Conservation (phyloP, 2,888 invertebrate species). For the Lasioglossum lativentre region DNA sequence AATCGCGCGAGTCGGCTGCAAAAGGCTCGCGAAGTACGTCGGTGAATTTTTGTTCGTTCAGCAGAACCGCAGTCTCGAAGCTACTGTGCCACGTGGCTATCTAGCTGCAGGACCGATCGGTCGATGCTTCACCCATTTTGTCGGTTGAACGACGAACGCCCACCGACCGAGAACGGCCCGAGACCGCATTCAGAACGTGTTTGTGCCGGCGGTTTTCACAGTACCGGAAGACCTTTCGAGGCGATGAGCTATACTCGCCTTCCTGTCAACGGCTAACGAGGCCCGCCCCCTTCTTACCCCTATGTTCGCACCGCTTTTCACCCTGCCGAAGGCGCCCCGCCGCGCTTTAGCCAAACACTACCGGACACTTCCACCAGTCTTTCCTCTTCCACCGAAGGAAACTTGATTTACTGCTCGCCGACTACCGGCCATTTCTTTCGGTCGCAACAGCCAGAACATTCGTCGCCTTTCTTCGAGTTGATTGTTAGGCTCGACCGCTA, state of each 20-base stretch:
- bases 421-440: conserved; percentile 48
- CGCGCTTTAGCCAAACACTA: conserved; percentile 71
- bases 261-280: conserved; percentile 81
- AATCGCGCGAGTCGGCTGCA: too few relatives aligned
- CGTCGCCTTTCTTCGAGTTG: conserved; percentile 20
- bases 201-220: conserved; percentile 70
- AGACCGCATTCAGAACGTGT: conserved; percentile 64
- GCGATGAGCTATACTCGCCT: conserved; percentile 75
- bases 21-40: background rate
- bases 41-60: background rate
- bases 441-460: conserved; percentile 22
- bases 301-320: conserved; percentile 66
- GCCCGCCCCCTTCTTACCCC: conserved; percentile 69
- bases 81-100: conserved; percentile 55
- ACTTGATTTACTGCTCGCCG: conserved; percentile 67
- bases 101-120: conserved; percentile 30
- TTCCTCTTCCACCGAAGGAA: conserved; percentile 62
- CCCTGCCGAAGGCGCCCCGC: conserved; percentile 60
- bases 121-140: conserved; percentile 64
- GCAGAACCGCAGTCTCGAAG: background rate
- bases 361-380: conserved; percentile 66
- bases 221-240: conserved; percentile 73
- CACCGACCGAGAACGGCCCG: conserved; percentile 49
- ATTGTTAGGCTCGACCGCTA: conserved; percentile 4
- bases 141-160: conserved; percentile 60